Conservation (phyloP, 2,113 vertebrate genomes). For the Pelobates fuscus region DNA sequence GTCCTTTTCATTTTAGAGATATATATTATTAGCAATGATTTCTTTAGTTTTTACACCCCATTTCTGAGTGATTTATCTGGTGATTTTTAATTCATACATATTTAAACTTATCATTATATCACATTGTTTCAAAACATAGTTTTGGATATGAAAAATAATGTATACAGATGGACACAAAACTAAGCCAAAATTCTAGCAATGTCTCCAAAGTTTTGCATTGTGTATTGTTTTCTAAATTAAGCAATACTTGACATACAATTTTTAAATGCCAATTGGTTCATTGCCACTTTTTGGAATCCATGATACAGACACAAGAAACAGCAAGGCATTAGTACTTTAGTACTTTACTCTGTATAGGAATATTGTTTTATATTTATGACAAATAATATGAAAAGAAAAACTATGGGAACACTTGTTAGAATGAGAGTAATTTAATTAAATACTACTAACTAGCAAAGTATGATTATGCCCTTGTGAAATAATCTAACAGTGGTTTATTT, state of each 20-base stretch:
- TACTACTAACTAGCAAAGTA: no score
- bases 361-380: slow-evolving; percentile 34
- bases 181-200: slow-evolving; percentile 6
- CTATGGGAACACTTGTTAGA: not conserved
- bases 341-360: slow-evolving; percentile 41
- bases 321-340: slow-evolving; percentile 24
- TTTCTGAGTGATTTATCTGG: no score
- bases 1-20: no score
- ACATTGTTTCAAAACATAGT: not conserved
- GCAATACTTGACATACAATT: slow-evolving; percentile 48
- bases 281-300: slow-evolving; percentile 36
- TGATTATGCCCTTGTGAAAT: no score
- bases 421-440: not conserved
- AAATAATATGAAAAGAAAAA: slow-evolving; percentile 16
- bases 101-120: no score
- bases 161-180: slow-evolving; percentile 26
- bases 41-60: no score
- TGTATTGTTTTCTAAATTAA: slow-evolving; percentile 43
- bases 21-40: no score
- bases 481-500: no score
- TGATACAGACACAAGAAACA: slow-evolving; percentile 46
- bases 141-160: not conserved
- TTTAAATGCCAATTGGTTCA: slow-evolving; percentile 47
- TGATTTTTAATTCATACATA: no score
- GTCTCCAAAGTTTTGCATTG: slow-evolving; percentile 16